Percentiles rank a stretch among this genome's conserved stretches.
Conservation (phyloP, 2,113 vertebrate genomes). For the Aix galericulata region DNA sequence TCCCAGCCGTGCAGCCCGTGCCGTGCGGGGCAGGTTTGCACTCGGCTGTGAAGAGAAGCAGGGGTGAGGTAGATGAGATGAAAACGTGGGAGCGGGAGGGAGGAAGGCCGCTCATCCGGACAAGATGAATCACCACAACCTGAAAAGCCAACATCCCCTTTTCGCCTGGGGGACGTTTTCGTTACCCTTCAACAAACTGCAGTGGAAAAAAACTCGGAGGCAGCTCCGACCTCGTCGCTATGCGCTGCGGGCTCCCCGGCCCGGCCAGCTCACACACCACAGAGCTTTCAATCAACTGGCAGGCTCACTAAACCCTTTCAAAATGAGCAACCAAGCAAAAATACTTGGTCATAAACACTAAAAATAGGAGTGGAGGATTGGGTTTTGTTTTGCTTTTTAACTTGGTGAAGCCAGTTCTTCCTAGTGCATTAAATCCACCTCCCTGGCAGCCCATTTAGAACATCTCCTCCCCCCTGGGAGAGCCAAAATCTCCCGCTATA, state of each 20-base stretch:
- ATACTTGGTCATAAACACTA: constrained; percentile 69
- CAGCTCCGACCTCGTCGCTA: constrained; percentile 42
- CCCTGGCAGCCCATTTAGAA: constrained; percentile 51
- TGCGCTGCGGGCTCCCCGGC: constrained; percentile 57
- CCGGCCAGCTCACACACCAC: constrained; percentile 70
- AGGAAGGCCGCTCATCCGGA: constrained; percentile 40
- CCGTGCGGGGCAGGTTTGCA: background rate
- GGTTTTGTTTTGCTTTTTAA: constrained; percentile 54
- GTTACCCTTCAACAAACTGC: constrained; percentile 61
- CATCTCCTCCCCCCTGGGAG: constrained; percentile 33
- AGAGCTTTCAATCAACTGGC: constrained; percentile 70
- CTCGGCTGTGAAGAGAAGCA: background rate
- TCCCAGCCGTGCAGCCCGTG: rapidly evolving
- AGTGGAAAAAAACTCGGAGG: constrained; percentile 48
- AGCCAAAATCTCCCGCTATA: constrained; percentile 42
- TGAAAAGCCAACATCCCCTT: constrained; percentile 37
- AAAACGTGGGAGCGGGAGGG: background rate
- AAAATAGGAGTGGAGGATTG: constrained; percentile 65
- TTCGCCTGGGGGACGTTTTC: constrained; percentile 41
- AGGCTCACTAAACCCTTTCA: constrained; percentile 73
- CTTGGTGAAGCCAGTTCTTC: constrained; percentile 63
- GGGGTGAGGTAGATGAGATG: background rate
- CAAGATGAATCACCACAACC: constrained; percentile 39
- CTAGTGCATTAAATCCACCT: constrained; percentile 58
- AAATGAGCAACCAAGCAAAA: constrained; percentile 76